Evolutionary conservation across 2,888 invertebrate species (phyloP).

Genomic region (Drepana falcataria): DNA sequence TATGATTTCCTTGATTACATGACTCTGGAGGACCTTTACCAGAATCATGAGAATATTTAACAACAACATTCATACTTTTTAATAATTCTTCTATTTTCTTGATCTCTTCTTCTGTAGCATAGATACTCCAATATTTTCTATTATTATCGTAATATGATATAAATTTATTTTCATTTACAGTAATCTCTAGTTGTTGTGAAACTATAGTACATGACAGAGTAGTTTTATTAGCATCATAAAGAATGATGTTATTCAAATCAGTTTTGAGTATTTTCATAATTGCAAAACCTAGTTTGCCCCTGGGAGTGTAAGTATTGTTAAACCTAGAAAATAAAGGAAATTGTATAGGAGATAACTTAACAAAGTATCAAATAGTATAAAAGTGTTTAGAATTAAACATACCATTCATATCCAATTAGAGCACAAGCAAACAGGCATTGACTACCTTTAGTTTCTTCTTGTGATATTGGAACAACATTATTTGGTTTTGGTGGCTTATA

Average conservation of each 20-base stretch:
- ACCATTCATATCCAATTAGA: slow-evolving; percentile 63
- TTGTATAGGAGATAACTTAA: no score
- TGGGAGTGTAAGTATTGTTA: slow-evolving; percentile 44
- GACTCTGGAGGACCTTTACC: background rate
- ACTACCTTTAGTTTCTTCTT: slow-evolving; percentile 41
- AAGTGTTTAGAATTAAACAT: slow-evolving; percentile 14
- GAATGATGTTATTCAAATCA: slow-evolving; percentile 42
- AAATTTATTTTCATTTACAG: slow-evolving; percentile 44
- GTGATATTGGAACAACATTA: slow-evolving; percentile 22
- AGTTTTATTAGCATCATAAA: slow-evolving; percentile 60
- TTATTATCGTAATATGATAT: slow-evolving; percentile 59
- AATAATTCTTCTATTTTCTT: slow-evolving; percentile 41
- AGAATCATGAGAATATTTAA: slow-evolving; percentile 26
- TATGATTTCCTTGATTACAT: background rate
- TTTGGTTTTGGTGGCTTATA: slow-evolving; percentile 54
- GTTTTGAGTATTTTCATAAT: slow-evolving; percentile 48
- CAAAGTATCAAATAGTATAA: slow-evolving; percentile 12
- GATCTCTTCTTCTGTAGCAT: slow-evolving; percentile 43
- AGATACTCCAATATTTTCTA: slow-evolving; percentile 58
- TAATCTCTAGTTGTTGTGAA: slow-evolving; percentile 39
- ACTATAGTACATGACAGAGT: slow-evolving; percentile 51
- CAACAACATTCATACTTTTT: slow-evolving; percentile 30
- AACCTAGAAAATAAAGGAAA: slow-evolving; percentile 28
- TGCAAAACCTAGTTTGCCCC: slow-evolving; percentile 65
- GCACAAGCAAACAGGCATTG: slow-evolving; percentile 57